Base-by-base conservation (phyloP, 1,140 invertebrate species). In the Caenorhabditis remanei region DNA sequence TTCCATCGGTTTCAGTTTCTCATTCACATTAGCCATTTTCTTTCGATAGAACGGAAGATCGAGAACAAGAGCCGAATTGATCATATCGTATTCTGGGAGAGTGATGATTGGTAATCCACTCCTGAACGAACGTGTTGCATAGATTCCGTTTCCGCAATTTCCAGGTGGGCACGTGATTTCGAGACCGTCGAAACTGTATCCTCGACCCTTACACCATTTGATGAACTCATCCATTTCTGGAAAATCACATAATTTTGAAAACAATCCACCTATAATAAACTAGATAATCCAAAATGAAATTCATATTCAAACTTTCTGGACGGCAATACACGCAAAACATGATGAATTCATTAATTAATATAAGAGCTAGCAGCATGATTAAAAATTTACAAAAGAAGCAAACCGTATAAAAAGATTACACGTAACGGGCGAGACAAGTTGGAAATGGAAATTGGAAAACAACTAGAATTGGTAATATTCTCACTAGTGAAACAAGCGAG, bases 101-200 rank as follows among this genome's bases (percentile, higher is more conserved):
- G 83, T 50, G 19, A 89, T 87, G 14, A 89, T 32, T 7, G 56
- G 46, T 7, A 50, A 16, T 48, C 88, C 84, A 8, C 53, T 40
- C 1, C 86, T 63, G 41, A 87, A 85, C 7, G 53, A 21, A 5
- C 46, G 53, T n/a, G 14, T 87, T 32, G 88, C 71, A 43, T 88
- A 87, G 41, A 89, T 61, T 56, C 88, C 88, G 56, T 87, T 84
- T 16, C 88, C 88, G 6, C 75, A 87, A 9, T 88, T 85, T 84
- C 85, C 85, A 14, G 85, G 85, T 19, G 58, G 40, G 19, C 65
- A 56, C 1, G 71, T 79, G 65, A 86, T 83, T 40, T 86, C 85
- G 0, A 88, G 32, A 24, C 58, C 79, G 32, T 86, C 85, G 79
- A 88, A 84, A 71, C 53, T 32, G 46, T 83, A 83, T 14, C 58